These are phyloP conservation scores for Rhadinocentrus ornatus DNA, from an alignment of 2,797 vertebrate genomes.

Conservation along the genomic window DNA sequence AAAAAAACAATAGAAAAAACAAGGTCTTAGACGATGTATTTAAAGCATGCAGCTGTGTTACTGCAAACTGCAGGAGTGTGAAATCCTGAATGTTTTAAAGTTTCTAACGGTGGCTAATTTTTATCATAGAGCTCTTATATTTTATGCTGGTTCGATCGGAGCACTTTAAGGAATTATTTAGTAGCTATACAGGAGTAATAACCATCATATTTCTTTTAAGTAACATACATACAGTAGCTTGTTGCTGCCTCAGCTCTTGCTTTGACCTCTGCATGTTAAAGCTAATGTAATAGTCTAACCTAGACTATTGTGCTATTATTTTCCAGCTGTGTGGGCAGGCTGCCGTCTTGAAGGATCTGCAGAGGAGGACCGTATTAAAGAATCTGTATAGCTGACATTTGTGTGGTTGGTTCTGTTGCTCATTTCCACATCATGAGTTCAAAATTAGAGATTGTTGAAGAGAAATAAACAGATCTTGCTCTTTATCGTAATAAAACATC, in stretches of 20 bases:
- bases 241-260: background rate
- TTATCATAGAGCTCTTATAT: background rate
- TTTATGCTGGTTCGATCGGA: background rate
- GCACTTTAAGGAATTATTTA: background rate
- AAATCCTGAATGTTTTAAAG: background rate
- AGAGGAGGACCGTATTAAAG: too few species aligned
- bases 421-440: too few species aligned
- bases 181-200: slow-evolving; percentile 2
- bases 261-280: background rate
- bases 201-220: background rate
- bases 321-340: too few species aligned
- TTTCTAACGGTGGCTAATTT: background rate
- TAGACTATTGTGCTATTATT: too few species aligned
- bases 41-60: slow-evolving; percentile 1
- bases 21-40: slow-evolving; percentile 1
- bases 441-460: too few species aligned
- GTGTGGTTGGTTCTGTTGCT: too few species aligned
- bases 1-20: background rate
- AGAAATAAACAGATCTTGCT: too few species aligned
- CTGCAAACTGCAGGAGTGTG: background rate
- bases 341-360: background rate
- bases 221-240: background rate
- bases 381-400: too few species aligned
- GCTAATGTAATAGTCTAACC: background rate
- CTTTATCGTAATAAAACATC: too few species aligned